Base-by-base conservation (phyloP, 2,113 vertebrate genomes). In the Semnopithecus entellus region DNA sequence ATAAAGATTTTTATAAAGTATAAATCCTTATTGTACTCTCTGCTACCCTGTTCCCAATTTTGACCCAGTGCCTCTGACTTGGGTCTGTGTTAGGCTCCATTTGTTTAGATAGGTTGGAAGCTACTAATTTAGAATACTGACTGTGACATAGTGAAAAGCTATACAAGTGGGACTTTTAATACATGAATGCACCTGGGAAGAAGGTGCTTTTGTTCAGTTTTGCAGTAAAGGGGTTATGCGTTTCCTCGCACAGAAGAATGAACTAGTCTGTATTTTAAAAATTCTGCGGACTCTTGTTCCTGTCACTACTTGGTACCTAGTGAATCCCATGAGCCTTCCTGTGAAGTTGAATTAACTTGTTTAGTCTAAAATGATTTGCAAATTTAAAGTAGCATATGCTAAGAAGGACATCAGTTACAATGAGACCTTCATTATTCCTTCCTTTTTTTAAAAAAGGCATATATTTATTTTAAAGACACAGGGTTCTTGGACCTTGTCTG, bases 281-380 rank as follows among this genome's bases (percentile, higher is more conserved):
- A 52, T 87, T 94, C 38, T 55, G 22, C 0, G 0, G 3, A 35
- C 32, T 84, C 40, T 86, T 0, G 0, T 95, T 90, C 78, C 23
- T 83, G 38, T 91, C 59, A 76, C 38, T 92, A n/a, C 48, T 82
- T 85, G 83, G 68, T 32, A 79, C 73, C 40, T 85, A 32, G 27
- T 82, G 82, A 97, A 72, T 96, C 50, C 61, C 45, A 45, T 12
- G 50, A 92, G 52, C 32, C n/a, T 94, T 96, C 82, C 85, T 97
- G 93, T 95, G 96, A 95, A 98, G 95, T 57, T 78, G 50, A 91
- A 70, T 93, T 83, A 91, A 95, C 90, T 95, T 95, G 79, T 83
- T 95, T 68, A 94, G 52, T 93, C 52, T 93, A 76, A 97, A 97
- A 83, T 8, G 16, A 96, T 89, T 97, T 94, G 66, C 81, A 94